Conservation (phyloP, 1,140 invertebrate genomes). For the Onthophagus taurus region DNA sequence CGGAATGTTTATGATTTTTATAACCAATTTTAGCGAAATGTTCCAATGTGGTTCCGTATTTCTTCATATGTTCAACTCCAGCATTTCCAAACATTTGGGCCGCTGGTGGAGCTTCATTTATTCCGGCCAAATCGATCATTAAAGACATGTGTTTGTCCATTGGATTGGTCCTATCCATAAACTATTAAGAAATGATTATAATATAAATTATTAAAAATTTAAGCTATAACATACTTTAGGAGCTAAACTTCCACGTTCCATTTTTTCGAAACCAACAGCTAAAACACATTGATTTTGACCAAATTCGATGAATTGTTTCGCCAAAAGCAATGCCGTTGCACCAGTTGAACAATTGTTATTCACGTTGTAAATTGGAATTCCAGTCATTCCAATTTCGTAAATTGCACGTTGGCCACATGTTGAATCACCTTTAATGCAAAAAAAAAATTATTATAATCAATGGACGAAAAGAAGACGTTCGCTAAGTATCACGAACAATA, state of each 20-base stretch:
- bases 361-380: slow-evolving; percentile 96
- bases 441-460: neutral
- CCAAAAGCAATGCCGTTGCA: slow-evolving; percentile 81
- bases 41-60: slow-evolving; percentile 85
- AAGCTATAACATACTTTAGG: slow-evolving; percentile 46
- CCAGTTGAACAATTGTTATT: slow-evolving; percentile 99
- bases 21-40: slow-evolving; percentile 96
- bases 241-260: slow-evolving; percentile 84
- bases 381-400: slow-evolving; percentile 92
- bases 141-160: slow-evolving; percentile 85
- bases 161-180: slow-evolving; percentile 82
- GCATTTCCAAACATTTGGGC: slow-evolving; percentile 96
- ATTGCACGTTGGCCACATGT: slow-evolving; percentile 88
- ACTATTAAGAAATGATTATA: slow-evolving; percentile 40
- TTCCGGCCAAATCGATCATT: slow-evolving; percentile 72
- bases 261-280: slow-evolving; percentile 96
- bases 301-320: slow-evolving; percentile 82
- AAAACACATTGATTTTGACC: slow-evolving; percentile 79
- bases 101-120: slow-evolving; percentile 74
- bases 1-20: slow-evolving; percentile 96
- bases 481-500: neutral
- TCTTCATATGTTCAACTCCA: slow-evolving; percentile 93
- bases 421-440: slow-evolving; percentile 92
- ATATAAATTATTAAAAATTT: neutral
- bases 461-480: neutral